Evolutionary conservation across 2,113 vertebrate genomes (phyloP), one percentile per base, ranked within the genome.

Genomic region (Numida meleagris): DNA sequence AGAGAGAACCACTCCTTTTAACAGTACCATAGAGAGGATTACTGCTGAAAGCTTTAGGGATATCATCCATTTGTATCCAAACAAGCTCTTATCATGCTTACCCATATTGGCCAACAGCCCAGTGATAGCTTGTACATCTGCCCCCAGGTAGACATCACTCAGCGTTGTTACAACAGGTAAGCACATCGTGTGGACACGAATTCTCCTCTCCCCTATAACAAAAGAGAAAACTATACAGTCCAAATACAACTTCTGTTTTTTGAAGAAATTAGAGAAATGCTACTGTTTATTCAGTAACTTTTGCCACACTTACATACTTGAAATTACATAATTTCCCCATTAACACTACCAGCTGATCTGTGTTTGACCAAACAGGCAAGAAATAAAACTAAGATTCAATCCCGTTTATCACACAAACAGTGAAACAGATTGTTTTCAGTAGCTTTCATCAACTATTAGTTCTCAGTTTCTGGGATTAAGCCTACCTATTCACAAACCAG

Each of bases 41-140:
- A 81, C 19, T 75, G 67, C 55, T 67, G 31, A 43, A 61, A 74
- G 31, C 40, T 57, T 82, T 57, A 59, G 34, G 53, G 45, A 61
- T 33, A 42, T 13, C 31, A 51, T 15, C 55, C n/a, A 38, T 1
- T 0, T 46, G 6, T 9, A 55, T 12, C 31, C 59, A 63, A 74
- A 53, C 8, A 14, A 61, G 42, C 38, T 73, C 58, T 55, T 31
- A 73, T 29, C 67, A 15, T 23, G 95, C 98, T 74, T 97, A 99
- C 99, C 99, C 99, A 99, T 99, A 86, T 99, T 99, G 67, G 99
- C 99, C 84, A 99, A 87, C 75, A 99, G 97, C n/a, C 99, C 99
- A 8, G 97, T 97, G 95, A 99, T 98, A 90, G 99, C 99, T 96
- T 99, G 99, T 65, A 99, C 98, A 55, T 99, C 99, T 45, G 99